Conservation (phyloP, 2,113 vertebrate species). For the Aptenodytes forsteri region DNA sequence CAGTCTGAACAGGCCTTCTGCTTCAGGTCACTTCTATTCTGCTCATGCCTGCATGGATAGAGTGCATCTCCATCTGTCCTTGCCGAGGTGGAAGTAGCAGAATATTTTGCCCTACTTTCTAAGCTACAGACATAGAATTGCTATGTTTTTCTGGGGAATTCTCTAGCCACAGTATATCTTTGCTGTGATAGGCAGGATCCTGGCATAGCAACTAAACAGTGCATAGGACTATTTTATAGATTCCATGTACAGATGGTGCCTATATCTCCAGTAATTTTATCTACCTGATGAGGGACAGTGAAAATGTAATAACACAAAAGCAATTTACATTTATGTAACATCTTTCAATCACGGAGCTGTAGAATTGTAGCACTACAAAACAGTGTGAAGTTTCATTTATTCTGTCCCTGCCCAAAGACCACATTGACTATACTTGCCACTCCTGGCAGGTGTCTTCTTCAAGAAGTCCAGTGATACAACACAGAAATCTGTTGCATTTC, state of each 20-base stretch:
- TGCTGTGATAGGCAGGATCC: neutral
- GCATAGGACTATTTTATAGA: neutral
- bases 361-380: neutral
- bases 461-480: neutral
- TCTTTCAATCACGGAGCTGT: neutral
- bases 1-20: constrained; percentile 19
- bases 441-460: neutral
- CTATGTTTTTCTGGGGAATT: neutral
- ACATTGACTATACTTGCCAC: neutral
- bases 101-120: constrained; percentile 8
- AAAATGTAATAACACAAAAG: neutral
- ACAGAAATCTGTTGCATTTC: neutral
- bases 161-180: neutral
- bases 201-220: neutral
- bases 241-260: neutral
- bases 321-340: neutral
- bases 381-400: neutral
- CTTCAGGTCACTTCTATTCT: constrained; percentile 50
- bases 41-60: neutral
- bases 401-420: neutral
- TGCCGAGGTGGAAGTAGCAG: neutral
- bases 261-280: neutral
- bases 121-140: neutral
- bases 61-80: constrained; percentile 32
- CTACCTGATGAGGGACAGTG: neutral